A percentile compares a stretch with the other conserved stretches of the same genome.
phyloP scores from a whole-genome alignment of 2,888 invertebrate genomes.

The Arge pagana region DNA sequence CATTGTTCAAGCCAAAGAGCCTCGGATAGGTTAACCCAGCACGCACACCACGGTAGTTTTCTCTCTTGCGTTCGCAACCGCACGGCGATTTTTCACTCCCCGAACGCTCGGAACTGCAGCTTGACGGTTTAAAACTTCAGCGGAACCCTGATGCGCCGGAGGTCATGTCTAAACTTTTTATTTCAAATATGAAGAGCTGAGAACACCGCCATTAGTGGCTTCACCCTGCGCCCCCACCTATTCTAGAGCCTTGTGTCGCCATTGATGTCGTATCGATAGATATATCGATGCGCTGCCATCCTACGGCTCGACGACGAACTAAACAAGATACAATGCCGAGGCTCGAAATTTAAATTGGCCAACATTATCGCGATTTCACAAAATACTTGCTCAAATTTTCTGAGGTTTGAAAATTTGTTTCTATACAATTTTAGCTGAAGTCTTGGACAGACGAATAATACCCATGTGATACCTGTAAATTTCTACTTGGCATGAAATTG shows the following conservation, averaged over 20 bases:
- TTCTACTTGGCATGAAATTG: too few relatives aligned
- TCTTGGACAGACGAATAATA: too few relatives aligned
- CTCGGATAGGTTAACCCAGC: constrained; percentile 22
- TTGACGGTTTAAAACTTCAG: constrained; percentile 7
- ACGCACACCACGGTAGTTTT: constrained; percentile 2
- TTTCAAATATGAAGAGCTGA: constrained; percentile 35
- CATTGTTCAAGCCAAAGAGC: constrained; percentile 64
- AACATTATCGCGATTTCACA: constrained; percentile 16
- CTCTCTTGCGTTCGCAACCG: neutral
- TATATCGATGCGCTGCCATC: constrained; percentile 11
- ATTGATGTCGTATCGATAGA: constrained; percentile 12
- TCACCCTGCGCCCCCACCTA: constrained; percentile 18
- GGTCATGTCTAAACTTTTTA: constrained; percentile 33
- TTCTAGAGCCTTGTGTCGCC: neutral
- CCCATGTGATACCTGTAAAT: too few relatives aligned
- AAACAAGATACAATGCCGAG: too few relatives aligned
- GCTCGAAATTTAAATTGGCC: neutral
- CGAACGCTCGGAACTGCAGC: neutral
- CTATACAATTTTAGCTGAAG: too few relatives aligned
- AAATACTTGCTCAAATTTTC: too few relatives aligned
- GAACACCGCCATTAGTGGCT: constrained; percentile 40
- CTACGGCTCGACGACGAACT: neutral
- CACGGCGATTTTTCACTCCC: neutral
- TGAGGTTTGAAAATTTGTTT: too few relatives aligned
- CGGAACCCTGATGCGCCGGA: constrained; percentile 1